phyloP scores from a whole-genome alignment of 1,140 invertebrate genomes.

The Mya arenaria region DNA sequence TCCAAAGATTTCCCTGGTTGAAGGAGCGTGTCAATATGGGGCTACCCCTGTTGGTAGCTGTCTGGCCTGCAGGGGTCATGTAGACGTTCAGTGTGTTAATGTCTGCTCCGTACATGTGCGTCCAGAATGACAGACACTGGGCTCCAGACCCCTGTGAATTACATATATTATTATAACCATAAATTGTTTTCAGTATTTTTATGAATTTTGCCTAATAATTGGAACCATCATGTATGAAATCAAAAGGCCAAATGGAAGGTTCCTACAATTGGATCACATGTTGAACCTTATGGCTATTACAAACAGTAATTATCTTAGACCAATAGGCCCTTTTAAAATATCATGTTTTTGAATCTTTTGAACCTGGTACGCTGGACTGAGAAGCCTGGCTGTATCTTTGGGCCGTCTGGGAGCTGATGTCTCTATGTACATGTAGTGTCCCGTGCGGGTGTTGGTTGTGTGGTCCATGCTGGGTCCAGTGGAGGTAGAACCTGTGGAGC shows the following conservation, averaged over 20 bases:
- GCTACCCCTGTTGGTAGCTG: background rate
- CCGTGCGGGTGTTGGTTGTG: slow-evolving; percentile 37
- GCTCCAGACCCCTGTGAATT: slow-evolving; percentile 21
- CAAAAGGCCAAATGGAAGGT: background rate
- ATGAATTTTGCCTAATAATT: background rate
- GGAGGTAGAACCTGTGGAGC: slow-evolving; percentile 2
- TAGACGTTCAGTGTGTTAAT: slow-evolving; percentile 76
- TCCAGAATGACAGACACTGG: slow-evolving; percentile 73
- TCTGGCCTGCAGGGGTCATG: slow-evolving; percentile 11
- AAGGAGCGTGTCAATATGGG: slow-evolving; percentile 58
- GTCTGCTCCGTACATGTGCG: slow-evolving; percentile 73
- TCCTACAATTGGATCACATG: too few relatives aligned
- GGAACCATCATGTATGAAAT: background rate
- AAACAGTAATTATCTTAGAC: too few relatives aligned
- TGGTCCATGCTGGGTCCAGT: slow-evolving; percentile 48
- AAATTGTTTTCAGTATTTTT: background rate
- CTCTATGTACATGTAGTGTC: slow-evolving; percentile 54
- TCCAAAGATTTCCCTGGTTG: slow-evolving; percentile 66
- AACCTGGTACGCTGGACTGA: slow-evolving; percentile 79
- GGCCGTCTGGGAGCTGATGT: slow-evolving; percentile 57
- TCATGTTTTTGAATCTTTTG: too few relatives aligned
- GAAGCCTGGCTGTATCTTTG: slow-evolving; percentile 86
- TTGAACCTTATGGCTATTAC: too few relatives aligned
- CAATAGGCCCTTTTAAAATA: too few relatives aligned
- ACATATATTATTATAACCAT: background rate